Conservation (phyloP, 2,113 vertebrate genomes). For the Cyphomyrus discorhynchus region DNA sequence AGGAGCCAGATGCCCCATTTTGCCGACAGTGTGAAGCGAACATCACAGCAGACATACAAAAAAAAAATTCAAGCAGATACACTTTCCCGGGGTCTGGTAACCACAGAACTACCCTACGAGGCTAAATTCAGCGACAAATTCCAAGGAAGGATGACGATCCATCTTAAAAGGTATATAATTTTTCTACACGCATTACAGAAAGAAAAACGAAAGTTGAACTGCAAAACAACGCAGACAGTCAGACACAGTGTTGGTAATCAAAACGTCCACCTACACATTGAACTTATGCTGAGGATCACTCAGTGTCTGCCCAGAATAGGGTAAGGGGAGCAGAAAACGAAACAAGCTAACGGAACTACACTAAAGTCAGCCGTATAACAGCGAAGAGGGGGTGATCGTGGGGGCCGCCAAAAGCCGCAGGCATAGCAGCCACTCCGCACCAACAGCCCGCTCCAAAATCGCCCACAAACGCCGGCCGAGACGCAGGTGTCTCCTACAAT, state of each 20-base stretch:
- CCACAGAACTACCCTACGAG: background rate
- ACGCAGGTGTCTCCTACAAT: background rate
- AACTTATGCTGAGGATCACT: background rate
- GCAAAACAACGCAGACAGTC: background rate
- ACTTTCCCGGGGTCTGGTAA: background rate
- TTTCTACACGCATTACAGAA: background rate
- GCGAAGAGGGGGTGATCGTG: background rate
- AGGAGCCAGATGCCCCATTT: background rate
- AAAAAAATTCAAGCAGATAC: background rate
- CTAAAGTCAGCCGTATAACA: background rate
- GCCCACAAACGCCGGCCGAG: background rate
- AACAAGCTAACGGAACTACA: background rate
- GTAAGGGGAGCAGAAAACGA: background rate
- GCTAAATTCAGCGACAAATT: background rate
- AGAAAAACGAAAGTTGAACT: background rate
- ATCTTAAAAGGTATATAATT: background rate
- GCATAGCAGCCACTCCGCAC: background rate
- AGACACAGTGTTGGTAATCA: background rate
- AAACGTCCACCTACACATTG: background rate
- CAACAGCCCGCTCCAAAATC: background rate
- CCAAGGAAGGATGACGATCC: background rate
- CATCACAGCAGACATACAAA: background rate
- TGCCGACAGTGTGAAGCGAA: background rate
- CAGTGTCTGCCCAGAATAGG: background rate
- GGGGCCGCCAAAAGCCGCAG: background rate